Evolutionary conservation across 2,797 vertebrate species (phyloP).

Genomic region (Syngnathus rostellatus): DNA sequence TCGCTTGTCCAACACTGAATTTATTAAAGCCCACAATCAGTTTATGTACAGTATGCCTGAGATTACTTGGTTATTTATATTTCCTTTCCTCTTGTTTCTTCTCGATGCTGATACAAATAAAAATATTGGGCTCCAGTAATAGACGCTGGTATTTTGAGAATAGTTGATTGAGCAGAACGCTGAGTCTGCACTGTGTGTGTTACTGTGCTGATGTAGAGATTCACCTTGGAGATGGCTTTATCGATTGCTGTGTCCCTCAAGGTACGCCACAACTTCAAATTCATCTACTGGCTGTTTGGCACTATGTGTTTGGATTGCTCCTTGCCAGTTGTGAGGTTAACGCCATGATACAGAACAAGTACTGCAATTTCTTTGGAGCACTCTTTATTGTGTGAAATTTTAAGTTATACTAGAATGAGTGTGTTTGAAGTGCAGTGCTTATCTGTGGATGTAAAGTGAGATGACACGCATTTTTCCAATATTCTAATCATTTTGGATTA

Average conservation of each 20-base stretch:
- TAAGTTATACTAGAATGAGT: too few relatives aligned
- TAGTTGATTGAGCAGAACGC: conserved; percentile 7
- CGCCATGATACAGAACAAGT: neutral
- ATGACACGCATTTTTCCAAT: too few relatives aligned
- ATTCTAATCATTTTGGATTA: too few relatives aligned
- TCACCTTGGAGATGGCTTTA: conserved; percentile 43
- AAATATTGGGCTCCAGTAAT: neutral
- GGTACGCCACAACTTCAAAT: conserved; percentile 21
- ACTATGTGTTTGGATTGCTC: conserved; percentile 41
- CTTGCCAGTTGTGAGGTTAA: conserved; percentile 8
- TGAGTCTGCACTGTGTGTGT: neutral
- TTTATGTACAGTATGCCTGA: neutral
- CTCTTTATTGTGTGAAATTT: too few relatives aligned
- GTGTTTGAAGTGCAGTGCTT: too few relatives aligned
- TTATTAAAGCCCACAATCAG: neutral
- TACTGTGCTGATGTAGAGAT: conserved; percentile 27
- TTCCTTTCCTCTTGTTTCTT: neutral
- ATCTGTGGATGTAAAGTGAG: too few relatives aligned
- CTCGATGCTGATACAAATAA: neutral
- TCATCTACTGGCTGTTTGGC: conserved; percentile 33
- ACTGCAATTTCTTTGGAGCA: neutral
- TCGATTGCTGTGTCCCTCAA: conserved; percentile 31
- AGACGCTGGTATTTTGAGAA: neutral
- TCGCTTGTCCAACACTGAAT: neutral
- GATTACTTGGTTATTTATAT: neutral